Percentiles rank a stretch among this genome's conserved stretches.
Evolutionary conservation across 2,888 invertebrate genomes (phyloP).

Genomic region (Aethes cnicana): DNA sequence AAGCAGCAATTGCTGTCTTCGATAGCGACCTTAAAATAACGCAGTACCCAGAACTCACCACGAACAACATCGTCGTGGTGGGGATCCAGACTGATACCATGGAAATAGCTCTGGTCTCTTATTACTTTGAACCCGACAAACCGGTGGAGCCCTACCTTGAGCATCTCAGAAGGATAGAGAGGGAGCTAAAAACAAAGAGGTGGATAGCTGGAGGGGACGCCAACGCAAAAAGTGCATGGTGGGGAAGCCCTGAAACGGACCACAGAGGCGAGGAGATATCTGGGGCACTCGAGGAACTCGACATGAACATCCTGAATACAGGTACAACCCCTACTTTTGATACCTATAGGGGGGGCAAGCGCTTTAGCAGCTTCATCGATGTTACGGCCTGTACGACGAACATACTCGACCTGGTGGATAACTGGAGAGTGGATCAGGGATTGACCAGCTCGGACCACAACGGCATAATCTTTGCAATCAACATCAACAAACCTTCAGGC

Average conservation of each 20-base stretch:
- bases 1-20: conserved; percentile 3
- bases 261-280: conserved; percentile 21
- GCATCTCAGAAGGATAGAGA: conserved; percentile 5
- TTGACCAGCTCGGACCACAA: neutral
- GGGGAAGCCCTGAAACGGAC: neutral
- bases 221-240: too few relatives aligned
- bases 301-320: conserved; percentile 35
- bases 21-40: neutral
- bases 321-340: conserved; percentile 38
- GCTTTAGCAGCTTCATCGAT: too few relatives aligned
- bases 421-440: neutral
- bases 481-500: neutral
- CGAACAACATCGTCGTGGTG: neutral
- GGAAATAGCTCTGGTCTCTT: conserved; percentile 15
- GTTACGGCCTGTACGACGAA: neutral
- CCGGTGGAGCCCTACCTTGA: conserved; percentile 25
- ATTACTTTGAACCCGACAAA: conserved; percentile 32
- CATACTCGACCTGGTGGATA: neutral
- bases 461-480: neutral
- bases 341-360: conserved; percentile 29
- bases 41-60: neutral
- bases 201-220: conserved; percentile 14
- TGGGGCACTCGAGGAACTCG: conserved; percentile 26
- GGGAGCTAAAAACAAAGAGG: neutral
- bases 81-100: neutral